A percentile compares a stretch with the other conserved stretches of the same genome.
These are phyloP conservation scores for Nephrotoma flavescens DNA, from an alignment of 2,888 invertebrate genomes.

Conservation along the genomic window DNA sequence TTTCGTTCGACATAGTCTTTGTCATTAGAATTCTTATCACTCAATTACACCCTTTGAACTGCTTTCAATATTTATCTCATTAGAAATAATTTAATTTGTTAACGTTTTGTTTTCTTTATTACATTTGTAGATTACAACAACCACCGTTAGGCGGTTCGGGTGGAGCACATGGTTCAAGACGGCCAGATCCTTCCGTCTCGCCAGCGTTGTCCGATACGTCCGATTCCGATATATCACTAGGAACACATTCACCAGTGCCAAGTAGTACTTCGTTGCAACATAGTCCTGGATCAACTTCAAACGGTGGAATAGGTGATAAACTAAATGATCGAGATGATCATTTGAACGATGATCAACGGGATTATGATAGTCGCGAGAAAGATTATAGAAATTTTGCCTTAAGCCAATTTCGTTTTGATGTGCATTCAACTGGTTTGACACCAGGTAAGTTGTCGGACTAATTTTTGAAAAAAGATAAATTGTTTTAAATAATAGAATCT, in stretches of 20 bases:
- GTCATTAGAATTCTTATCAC: neutral
- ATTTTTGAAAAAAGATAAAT: neutral
- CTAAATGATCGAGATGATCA: constrained; percentile 28
- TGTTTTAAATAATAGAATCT: neutral
- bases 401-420: constrained; percentile 11
- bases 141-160: constrained; percentile 2
- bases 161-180: constrained; percentile 18
- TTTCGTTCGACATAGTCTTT: neutral
- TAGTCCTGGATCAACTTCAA: constrained; percentile 32
- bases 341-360: constrained; percentile 25
- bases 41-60: constrained; percentile 3
- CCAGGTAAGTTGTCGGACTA: constrained; percentile 6
- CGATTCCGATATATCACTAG: constrained; percentile 32
- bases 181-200: constrained; percentile 27
- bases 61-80: neutral
- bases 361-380: constrained; percentile 19
- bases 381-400: constrained; percentile 17
- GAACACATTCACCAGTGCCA: constrained; percentile 33
- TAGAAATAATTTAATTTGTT: neutral
- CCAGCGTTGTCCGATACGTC: constrained; percentile 31
- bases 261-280: constrained; percentile 30
- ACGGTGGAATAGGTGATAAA: constrained; percentile 11
- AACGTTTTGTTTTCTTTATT: neutral
- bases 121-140: neutral
- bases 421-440: constrained; percentile 14